Evolutionary conservation across 2,113 vertebrate species (phyloP), one percentile per base, ranked within the genome.

Genomic region (Alouatta palliata): DNA sequence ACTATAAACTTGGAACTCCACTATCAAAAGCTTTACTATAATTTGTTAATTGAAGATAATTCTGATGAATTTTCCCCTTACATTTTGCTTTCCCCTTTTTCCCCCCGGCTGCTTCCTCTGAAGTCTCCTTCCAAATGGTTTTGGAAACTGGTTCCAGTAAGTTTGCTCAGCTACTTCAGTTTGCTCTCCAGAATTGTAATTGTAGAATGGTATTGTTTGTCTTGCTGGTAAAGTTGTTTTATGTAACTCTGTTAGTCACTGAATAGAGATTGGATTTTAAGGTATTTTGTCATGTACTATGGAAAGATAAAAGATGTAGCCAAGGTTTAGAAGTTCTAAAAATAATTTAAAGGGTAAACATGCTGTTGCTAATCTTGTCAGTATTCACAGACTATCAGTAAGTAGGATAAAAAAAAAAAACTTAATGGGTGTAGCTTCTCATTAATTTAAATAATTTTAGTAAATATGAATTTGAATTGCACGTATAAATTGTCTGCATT

Each of bases 101-200:
- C 97, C 97, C 16, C 1, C 52, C 97, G 96, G 96, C 98, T 98
- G 99, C 98, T 98, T 98, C 98, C 98, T 98, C 98, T 98, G 99
- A 99, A 99, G 99, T 99, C 99, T 99, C 99, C 99, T 98, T 99
- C 99, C 99, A 99, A 99, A 99, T 99, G 99, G 99, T 99, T 99
- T 99, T 99, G 99, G 99, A 99, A 99, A 99, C 99, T 99, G 99
- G 99, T 99, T 98, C 99, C 99, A 99, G 99, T 99, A 99, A 99
- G 99, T 99, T 98, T 98, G 98, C 98, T 89, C 96, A 97, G 97
- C 97, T 97, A 91, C 96, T 98, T 98, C 93, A 94, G 73, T 98
- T 98, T 88, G 91, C 80, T 98, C 90, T 79, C 23, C 58, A 84
- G 54, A 89, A 35, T 95, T 95, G 37, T 97, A 93, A 92, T 97